phyloP scores from a whole-genome alignment of 2,888 invertebrate species.

The Pegoplata infirma region DNA sequence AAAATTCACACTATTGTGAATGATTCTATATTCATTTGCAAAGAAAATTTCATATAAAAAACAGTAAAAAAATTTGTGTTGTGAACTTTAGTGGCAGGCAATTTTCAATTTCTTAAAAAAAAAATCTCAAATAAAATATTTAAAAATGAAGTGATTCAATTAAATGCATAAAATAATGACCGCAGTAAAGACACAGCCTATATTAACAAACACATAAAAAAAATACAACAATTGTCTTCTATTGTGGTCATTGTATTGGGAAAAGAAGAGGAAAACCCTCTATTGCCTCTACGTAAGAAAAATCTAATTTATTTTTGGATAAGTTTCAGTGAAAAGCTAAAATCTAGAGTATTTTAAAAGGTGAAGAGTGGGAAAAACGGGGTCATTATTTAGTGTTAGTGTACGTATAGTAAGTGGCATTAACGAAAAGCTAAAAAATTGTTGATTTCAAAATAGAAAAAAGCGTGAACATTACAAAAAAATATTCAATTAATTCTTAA shows the following conservation, averaged over 20 bases:
- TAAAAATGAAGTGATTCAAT: background rate
- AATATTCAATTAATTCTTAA: constrained; percentile 25
- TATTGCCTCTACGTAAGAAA: too few relatives aligned
- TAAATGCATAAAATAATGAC: constrained; percentile 14
- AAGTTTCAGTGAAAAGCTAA: constrained; percentile 49
- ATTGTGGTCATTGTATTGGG: constrained; percentile 30
- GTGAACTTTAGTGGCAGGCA: constrained; percentile 19
- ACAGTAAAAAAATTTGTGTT: constrained; percentile 33
- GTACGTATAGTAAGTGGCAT: constrained; percentile 18
- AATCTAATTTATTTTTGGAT: constrained; percentile 63
- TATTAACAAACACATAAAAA: constrained; percentile 31
- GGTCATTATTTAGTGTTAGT: background rate
- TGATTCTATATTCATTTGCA: constrained; percentile 38
- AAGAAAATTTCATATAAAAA: constrained; percentile 38
- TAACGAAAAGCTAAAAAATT: constrained; percentile 5
- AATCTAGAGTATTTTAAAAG: constrained; percentile 27
- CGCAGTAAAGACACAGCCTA: background rate
- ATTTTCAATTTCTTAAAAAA: constrained; percentile 24
- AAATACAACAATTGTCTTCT: constrained; percentile 32
- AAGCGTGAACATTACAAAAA: constrained; percentile 40
- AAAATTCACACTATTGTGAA: constrained; percentile 34
- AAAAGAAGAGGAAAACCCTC: background rate
- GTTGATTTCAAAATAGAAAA: constrained; percentile 26
- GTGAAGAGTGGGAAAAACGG: constrained; percentile 18
- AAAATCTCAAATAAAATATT: constrained; percentile 15